These are phyloP conservation scores for Pseudomyrmex gracilis DNA, from an alignment of 1,140 invertebrate species.

Conservation along the genomic window DNA sequence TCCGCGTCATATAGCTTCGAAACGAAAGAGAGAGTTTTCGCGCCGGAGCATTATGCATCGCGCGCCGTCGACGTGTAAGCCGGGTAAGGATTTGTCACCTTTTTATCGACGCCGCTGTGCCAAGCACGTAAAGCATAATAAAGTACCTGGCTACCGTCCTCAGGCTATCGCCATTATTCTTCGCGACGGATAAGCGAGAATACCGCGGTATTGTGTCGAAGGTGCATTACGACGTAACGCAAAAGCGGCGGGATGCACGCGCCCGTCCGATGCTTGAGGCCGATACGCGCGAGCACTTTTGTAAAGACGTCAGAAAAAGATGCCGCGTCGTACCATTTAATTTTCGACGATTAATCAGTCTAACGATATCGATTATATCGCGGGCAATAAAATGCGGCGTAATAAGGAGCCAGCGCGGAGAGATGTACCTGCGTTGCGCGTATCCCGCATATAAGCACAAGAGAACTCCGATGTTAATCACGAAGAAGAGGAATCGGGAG, in stretches of 20 bases:
- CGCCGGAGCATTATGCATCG: slow-evolving; percentile 29
- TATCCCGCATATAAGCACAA: slow-evolving; percentile 36
- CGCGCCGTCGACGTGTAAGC: slow-evolving; percentile 31
- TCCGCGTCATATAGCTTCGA: not conserved
- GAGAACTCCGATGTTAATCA: slow-evolving; percentile 66
- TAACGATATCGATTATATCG: slow-evolving; percentile 64
- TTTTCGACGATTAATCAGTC: slow-evolving; percentile 73
- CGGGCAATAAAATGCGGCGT: slow-evolving; percentile 61
- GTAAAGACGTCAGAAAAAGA: slow-evolving; percentile 42
- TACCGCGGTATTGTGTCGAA: slow-evolving; percentile 12
- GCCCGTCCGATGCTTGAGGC: slow-evolving; percentile 33
- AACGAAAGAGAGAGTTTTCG: slow-evolving; percentile 17
- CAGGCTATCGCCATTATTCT: slow-evolving; percentile 48
- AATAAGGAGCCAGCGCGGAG: slow-evolving; percentile 57
- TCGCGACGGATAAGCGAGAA: slow-evolving; percentile 28
- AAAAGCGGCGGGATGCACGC: slow-evolving; percentile 23
- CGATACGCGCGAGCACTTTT: slow-evolving; percentile 57
- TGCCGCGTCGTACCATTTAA: slow-evolving; percentile 65
- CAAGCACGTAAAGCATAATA: slow-evolving; percentile 46
- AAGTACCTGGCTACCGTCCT: slow-evolving; percentile 43
- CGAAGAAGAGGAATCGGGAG: not conserved
- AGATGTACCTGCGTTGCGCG: slow-evolving; percentile 9
- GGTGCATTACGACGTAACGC: slow-evolving; percentile 44
- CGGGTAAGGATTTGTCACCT: slow-evolving; percentile 50
- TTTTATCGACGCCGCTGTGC: slow-evolving; percentile 48